Evolutionary conservation across 2,888 invertebrate species (phyloP), one percentile per base, ranked within the genome.

Genomic region (Sturmia bella): DNA sequence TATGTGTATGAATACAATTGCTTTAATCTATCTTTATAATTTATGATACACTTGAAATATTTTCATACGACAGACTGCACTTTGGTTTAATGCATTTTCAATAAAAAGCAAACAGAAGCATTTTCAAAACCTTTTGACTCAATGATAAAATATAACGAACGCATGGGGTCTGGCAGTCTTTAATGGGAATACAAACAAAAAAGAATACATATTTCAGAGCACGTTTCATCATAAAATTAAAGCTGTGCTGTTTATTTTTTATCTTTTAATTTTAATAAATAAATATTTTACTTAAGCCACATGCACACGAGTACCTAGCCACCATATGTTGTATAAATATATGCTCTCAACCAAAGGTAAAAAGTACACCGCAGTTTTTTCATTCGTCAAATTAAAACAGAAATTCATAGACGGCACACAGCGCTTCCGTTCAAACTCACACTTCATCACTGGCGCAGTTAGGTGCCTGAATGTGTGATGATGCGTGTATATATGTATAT

Each of bases 231-330:
- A 77, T 77, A 64, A 70, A 77, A 64, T 77, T 63, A 48, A 64
- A 64, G 41, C 56, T 50, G 21, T 12, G 13, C 15, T 54, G 32
- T 64, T 63, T 64, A 43, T 63, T 73, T 73, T 73, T n/a, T n/a
- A 73, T 63, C 73, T 73, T 45, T 73, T 73, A 73, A 45, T 63
- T 73, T 73, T 45, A 13, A 64, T 73, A 54, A 54, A n/a, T n/a
- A n/a, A n/a, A n/a, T n/a, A n/a, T 39, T 56, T 73, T 45, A 56
- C 73, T 73, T 54, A 37, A 52, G 63, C 45, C 73, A 74, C 24
- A 74, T 39, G 39, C 32, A 63, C 56, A 57, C 61, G 61, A 54
- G 52, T 39, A 27, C 11, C 24, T 17, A 24, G 21, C 32, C 61
- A 32, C 15, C 57, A 68, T 54, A 59, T 61, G 45, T 27, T 43